These are phyloP conservation scores for Plecotus auritus DNA, from an alignment of 2,113 vertebrate genomes.

Conservation along the genomic window DNA sequence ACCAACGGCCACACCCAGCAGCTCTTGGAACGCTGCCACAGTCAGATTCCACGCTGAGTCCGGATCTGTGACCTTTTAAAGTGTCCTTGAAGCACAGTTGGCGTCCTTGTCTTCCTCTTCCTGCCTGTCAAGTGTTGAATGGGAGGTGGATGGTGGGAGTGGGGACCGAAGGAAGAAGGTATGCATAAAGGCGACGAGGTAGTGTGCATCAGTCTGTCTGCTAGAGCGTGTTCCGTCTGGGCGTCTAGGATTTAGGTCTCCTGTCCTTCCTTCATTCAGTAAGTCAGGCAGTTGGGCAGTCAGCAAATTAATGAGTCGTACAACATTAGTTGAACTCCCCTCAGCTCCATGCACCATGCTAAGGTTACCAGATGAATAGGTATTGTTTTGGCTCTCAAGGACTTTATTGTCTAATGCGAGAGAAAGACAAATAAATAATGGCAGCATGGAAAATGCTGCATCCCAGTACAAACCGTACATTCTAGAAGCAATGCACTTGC, in stretches of 20 bases:
- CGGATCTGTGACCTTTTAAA: not conserved
- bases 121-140: not conserved
- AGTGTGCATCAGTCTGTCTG: rapidly evolving
- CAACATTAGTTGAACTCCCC: not conserved
- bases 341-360: not conserved
- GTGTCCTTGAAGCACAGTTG: rapidly evolving
- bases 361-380: constrained; percentile 35
- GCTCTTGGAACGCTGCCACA: not conserved
- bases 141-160: not conserved
- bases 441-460: not conserved
- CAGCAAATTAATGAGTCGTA: not conserved
- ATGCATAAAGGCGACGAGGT: rapidly evolving
- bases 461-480: not conserved
- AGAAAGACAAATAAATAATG: constrained; percentile 53
- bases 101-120: no score
- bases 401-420: constrained; percentile 22
- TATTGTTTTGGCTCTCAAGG: constrained; percentile 49
- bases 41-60: not conserved
- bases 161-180: not conserved
- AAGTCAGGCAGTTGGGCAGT: rapidly evolving
- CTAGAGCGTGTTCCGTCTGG: rapidly evolving
- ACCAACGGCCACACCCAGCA: not conserved
- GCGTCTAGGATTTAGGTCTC: rapidly evolving
- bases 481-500: not conserved
- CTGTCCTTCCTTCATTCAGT: not conserved